phyloP scores from a whole-genome alignment of 1,140 invertebrate species.

The Diorhabda carinulata region DNA sequence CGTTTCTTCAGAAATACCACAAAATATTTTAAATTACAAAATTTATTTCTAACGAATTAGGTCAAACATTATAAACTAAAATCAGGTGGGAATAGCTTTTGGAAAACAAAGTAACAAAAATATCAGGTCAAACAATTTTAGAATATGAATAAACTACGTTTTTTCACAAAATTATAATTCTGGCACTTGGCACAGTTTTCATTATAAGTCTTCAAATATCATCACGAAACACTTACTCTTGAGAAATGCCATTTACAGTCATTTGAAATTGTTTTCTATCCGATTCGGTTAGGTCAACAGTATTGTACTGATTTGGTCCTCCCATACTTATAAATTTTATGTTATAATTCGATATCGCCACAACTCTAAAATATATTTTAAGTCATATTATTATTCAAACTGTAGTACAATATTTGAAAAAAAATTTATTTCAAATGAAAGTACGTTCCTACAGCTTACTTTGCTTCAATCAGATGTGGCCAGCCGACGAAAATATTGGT shows the following conservation, averaged over 20 bases:
- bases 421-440: not conserved
- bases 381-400: not conserved
- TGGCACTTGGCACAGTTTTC: not conserved
- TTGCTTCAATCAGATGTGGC: slow-evolving; percentile 81
- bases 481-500: slow-evolving; percentile 76
- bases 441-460: slow-evolving; percentile 43
- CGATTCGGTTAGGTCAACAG: slow-evolving; percentile 1
- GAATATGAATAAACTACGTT: not conserved
- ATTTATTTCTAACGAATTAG: too few relatives aligned
- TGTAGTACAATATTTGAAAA: not conserved
- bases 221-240: slow-evolving; percentile 46
- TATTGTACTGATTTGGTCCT: slow-evolving; percentile 24
- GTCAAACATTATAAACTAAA: too few relatives aligned
- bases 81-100: too few relatives aligned
- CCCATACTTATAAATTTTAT: slow-evolving; percentile 29
- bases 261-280: not conserved
- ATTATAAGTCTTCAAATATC: too few relatives aligned
- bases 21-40: too few relatives aligned
- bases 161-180: not conserved
- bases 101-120: not conserved
- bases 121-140: not conserved
- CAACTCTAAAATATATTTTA: slow-evolving; percentile 49
- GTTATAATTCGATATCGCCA: slow-evolving; percentile 52
- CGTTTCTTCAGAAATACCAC: too few relatives aligned
- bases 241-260: slow-evolving; percentile 42